Evolutionary conservation across 2,113 vertebrate species (phyloP), one percentile per base, ranked within the genome.

Genomic region (Apistogramma diplotaenia): DNA sequence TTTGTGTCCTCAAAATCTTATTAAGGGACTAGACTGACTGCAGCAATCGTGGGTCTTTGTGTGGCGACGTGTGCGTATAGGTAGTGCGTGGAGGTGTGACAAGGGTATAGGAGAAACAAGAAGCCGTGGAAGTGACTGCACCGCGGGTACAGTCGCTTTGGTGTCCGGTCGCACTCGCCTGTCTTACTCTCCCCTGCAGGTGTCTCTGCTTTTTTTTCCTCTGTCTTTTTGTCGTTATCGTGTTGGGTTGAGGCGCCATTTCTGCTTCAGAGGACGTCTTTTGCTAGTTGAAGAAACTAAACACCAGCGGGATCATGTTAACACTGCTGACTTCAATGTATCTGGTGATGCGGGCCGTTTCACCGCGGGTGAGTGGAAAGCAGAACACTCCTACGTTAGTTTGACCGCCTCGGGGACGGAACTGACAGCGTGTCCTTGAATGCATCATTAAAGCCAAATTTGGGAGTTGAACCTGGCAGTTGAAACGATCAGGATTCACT

Each of bases 241-340:
- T 10, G 31, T 37, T 25, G 31, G 49, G 19, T 49, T 25, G 19
- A 31, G 67, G 10, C 67, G 73, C 78, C 80, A 82, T 90, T 84
- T 77, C 60, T 60, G 58, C 72, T 12, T 15, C 49, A 51, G 62
- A 76, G 61, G 84, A 76, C 84, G 70, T 54, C 9, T 5, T 49
- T 37, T 72, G 6, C 67, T 9, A 9, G 81, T 62, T 56, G 56
- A 29, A 53, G 54, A 49, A n/a, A 29, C 49, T 5, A 15, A 21
- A 27, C 80, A 35, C 58, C 74, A 60, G 70, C 29, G 58, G 67
- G 15, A 89, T 78, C 57, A 95, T 96, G 95, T 59, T 96, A 87
- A 95, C 94, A 19, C 54, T 95, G 76, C 77, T 96, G 83, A 93
- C 95, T 3, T 94, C 94, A 59, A 95, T 96, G 95, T 95, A 96